Conservation (phyloP, 2,888 invertebrate genomes). For the Sclerodermus sp. region DNA sequence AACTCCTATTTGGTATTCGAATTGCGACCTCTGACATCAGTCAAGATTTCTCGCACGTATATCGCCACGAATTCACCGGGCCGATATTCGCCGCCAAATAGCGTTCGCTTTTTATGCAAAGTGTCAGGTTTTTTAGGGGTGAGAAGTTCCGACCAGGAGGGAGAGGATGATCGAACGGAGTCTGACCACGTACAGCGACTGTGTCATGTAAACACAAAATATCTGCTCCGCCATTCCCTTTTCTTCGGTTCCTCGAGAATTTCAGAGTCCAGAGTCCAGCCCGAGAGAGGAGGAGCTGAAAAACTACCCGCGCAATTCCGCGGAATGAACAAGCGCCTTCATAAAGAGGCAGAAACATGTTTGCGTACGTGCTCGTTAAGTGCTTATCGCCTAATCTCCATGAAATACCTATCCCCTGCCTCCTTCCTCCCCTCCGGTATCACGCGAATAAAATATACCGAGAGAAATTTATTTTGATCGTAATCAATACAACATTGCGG, state of each 20-base stretch:
- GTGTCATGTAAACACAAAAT: conserved; percentile 26
- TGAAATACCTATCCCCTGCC: too few relatives aligned
- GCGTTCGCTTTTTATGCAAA: conserved; percentile 27
- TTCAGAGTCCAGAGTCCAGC: too few relatives aligned
- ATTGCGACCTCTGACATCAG: conserved; percentile 19
- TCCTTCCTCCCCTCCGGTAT: too few relatives aligned
- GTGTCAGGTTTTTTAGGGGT: conserved; percentile 15
- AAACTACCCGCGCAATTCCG: too few relatives aligned
- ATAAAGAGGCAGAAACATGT: too few relatives aligned
- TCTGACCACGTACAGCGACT: conserved; percentile 20
- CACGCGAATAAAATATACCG: too few relatives aligned
- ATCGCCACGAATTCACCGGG: conserved; percentile 20
- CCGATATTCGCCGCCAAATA: conserved; percentile 26
- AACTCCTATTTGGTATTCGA: conserved; percentile 24
- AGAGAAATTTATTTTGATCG: too few relatives aligned
- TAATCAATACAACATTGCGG: too few relatives aligned
- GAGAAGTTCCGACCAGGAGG: neutral
- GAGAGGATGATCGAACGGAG: neutral
- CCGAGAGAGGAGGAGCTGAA: too few relatives aligned
- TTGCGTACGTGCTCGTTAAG: too few relatives aligned
- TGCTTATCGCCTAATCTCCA: too few relatives aligned
- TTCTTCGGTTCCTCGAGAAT: neutral
- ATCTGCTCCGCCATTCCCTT: conserved; percentile 11
- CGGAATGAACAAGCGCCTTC: too few relatives aligned
- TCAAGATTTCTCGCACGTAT: conserved; percentile 31